Conservation (phyloP, 2,888 invertebrate genomes). For the Idaea biselata region DNA sequence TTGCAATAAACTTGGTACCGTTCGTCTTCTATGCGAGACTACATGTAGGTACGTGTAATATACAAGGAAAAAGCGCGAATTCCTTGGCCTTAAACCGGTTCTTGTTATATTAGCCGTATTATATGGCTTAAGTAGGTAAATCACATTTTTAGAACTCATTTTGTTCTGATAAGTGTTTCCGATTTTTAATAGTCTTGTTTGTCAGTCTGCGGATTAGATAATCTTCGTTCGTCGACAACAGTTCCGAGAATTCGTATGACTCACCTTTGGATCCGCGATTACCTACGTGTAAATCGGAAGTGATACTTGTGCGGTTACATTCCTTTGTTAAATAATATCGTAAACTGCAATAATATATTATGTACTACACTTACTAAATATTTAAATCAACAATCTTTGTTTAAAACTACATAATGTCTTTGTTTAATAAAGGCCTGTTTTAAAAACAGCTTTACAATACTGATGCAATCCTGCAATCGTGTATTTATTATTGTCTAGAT, state of each 20-base stretch:
- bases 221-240: slow-evolving; percentile 35
- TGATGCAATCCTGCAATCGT: slow-evolving; percentile 36
- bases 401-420: not conserved
- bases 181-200: slow-evolving; percentile 11
- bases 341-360: not conserved
- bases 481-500: slow-evolving; percentile 24
- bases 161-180: slow-evolving; percentile 4
- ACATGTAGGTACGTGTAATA: slow-evolving; percentile 22
- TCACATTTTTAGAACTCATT: not conserved
- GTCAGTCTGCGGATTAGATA: slow-evolving; percentile 37
- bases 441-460: slow-evolving; percentile 4
- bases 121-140: slow-evolving; percentile 24
- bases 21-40: slow-evolving; percentile 26
- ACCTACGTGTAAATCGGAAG: slow-evolving; percentile 41
- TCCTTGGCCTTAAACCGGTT: not conserved
- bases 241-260: slow-evolving; percentile 54
- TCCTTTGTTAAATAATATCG: not conserved
- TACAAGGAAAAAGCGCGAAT: slow-evolving; percentile 24
- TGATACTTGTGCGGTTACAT: slow-evolving; percentile 40
- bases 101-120: slow-evolving; percentile 11
- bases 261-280: slow-evolving; percentile 38
- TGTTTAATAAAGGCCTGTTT: not conserved
- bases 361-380: slow-evolving; percentile 2
- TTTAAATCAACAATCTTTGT: not conserved
- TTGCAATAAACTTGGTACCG: slow-evolving; percentile 51